Base-by-base conservation (phyloP, 2,888 invertebrate species). In the Ophioninae sp. region DNA sequence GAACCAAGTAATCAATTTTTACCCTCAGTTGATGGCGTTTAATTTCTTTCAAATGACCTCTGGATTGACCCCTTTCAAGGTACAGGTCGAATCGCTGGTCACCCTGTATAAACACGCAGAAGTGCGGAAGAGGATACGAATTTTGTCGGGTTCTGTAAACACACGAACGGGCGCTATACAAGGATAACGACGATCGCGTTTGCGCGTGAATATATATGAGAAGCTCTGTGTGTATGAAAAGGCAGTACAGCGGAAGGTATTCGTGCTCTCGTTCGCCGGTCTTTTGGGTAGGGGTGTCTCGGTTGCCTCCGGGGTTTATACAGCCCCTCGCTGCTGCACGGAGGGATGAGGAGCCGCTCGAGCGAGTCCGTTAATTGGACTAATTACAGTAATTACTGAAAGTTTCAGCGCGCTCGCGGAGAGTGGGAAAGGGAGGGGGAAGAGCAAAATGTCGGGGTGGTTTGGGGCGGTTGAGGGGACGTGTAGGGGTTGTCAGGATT, bases 361-460 rank as follows among this genome's bases (percentile, higher is more conserved):
- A 92, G 91, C 91, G 91, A 92, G 92, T 92, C 91, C 91, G 92
- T 92, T 92, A 92, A 92, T 92, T 92, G 92, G 92, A 92, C 92
- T 92, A 92, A 92, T 92, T 92, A 92, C 91, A 88, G 92, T 92
- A 92, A 92, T 92, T 92, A 92, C 92, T 91, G 91, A 92, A 92
- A 92, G 92, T 92, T 92, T 92, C 91, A 91, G 90, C 90, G 88
- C 88, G 85, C 80, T 85, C 81, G 83, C 68, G 56, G 81, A 44
- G 79, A n/a, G 80, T 62, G 41, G 21, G 77, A 65, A 67, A 78
- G 72, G 37, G 76, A 30, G 39, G 39, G 80, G 70, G 76, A 56
- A 68, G 79, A 61, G 68, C n/a, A 20, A 37, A 17, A 57, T 77
- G 72, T 79, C 64, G 82, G 81, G 17, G 67, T 56, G 87, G 87